These are phyloP conservation scores for Gasterosteus nipponicus DNA, from an alignment of 2,113 vertebrate genomes.

Conservation along the genomic window DNA sequence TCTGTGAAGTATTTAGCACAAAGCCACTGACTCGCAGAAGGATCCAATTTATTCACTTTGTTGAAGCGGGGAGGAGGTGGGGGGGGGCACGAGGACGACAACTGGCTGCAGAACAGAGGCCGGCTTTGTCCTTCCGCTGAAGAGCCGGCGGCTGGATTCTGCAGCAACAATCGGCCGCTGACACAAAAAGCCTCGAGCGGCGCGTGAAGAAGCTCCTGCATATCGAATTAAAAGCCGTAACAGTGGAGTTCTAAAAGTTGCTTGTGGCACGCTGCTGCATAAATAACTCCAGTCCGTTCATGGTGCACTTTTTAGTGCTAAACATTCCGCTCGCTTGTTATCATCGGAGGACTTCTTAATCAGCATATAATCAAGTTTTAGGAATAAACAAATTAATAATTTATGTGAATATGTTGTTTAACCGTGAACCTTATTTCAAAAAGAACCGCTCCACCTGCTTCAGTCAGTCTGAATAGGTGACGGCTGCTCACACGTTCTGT, in stretches of 20 bases:
- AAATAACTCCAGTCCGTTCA: not conserved
- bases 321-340: not conserved
- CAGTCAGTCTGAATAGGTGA: not conserved
- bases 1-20: constrained; percentile 11
- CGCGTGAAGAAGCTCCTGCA: constrained; percentile 13
- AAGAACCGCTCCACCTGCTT: not conserved
- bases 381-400: not conserved
- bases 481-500: not conserved
- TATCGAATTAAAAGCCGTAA: not conserved
- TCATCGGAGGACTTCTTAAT: not conserved
- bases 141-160: constrained; percentile 11
- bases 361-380: not conserved
- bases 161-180: constrained; percentile 5
- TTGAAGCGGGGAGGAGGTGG: not conserved
- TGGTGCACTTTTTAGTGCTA: not conserved
- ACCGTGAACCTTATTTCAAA: not conserved
- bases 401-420: not conserved
- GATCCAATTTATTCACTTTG: not conserved
- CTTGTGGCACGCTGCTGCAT: not conserved
- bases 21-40: constrained; percentile 12
- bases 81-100: too few relatives aligned
- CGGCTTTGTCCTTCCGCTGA: constrained; percentile 50
- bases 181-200: constrained; percentile 5
- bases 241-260: too few relatives aligned
- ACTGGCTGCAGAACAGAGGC: constrained; percentile 25